Evolutionary conservation across 2,113 vertebrate genomes (phyloP).

Genomic region (Butastur rufipennis): DNA sequence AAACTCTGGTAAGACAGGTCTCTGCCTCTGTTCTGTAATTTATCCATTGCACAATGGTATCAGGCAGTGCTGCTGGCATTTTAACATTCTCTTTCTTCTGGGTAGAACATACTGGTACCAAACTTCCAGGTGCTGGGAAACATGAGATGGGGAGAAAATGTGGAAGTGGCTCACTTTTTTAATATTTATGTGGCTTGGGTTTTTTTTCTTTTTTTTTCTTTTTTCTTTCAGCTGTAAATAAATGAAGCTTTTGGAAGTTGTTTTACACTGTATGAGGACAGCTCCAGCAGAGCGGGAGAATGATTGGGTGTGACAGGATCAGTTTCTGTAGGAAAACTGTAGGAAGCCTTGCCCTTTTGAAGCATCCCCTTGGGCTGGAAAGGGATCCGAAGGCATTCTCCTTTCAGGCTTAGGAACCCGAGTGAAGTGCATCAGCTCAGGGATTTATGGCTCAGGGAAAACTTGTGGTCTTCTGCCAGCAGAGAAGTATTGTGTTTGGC

Average conservation of each 20-base stretch:
- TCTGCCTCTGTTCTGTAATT: neutral
- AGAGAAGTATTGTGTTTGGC: neutral
- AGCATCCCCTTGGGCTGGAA: neutral
- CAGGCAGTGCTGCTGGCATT: neutral
- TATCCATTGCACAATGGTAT: neutral
- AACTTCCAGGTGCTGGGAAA: neutral
- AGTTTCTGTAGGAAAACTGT: neutral
- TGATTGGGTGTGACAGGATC: too few species aligned
- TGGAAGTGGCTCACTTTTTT: neutral
- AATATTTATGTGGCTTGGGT: too few species aligned
- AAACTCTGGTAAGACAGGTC: constrained; percentile 20
- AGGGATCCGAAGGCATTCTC: neutral
- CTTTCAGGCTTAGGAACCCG: too few species aligned
- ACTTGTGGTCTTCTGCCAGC: neutral
- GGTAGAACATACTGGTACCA: fast-evolving
- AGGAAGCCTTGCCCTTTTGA: neutral
- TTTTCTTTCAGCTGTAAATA: neutral
- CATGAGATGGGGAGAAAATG: neutral
- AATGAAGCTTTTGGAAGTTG: neutral
- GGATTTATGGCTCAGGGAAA: neutral
- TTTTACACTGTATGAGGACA: neutral
- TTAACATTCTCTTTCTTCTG: neutral
- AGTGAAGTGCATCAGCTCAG: neutral
- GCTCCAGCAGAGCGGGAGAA: neutral
- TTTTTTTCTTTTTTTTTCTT: too few species aligned